Evolutionary conservation across 2,113 vertebrate genomes (phyloP), one percentile per base, ranked within the genome.

Genomic region (Lasiurus cinereus): DNA sequence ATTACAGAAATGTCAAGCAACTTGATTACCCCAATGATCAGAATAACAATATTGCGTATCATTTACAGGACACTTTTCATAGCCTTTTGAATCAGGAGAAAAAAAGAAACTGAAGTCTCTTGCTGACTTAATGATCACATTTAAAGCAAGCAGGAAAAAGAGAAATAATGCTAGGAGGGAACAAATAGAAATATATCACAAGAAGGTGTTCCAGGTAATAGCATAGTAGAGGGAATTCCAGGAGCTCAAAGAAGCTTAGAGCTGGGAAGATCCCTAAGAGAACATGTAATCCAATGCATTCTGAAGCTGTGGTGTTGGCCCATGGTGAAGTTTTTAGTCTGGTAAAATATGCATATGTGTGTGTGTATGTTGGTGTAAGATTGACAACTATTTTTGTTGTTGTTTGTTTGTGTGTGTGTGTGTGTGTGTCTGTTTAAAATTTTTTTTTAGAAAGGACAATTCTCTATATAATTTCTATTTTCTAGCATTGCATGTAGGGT

Each of bases 1-100:
- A 93, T 91, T 92, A 82, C 72, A 92, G 95, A 96, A 92, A 95
- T 93, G 90, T 96, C 95, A 96, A 94, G 95, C 85, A 96, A 96
- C 43, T 88, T 69, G 94, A 95, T 96, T 97, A 95, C 82, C 39
- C 83, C 43, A 94, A 94, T 94, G 86, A 95, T 91, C 82, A 64
- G 93, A 94, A 94, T 95, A 96, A 92, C 69, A 96, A 94, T 96
- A 90, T 92, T 95, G 86, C 46, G 74, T 88, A 88, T 95, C 67
- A 91, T 95, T 97, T 97, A 92, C 33, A 94, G 87, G 95, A 90
- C 43, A 83, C 82, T 94, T 96, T 96, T 93, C 59, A 92, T 74
- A 95, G 66, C 19, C 50, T 92, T 96, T 94, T 88, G 92, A 96
- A 86, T 93, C 43, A 52, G 18, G 13, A 22, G 27, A 29, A 67